Conservation (phyloP, 2,888 invertebrate species). For the Nemotelus pantherinus region DNA sequence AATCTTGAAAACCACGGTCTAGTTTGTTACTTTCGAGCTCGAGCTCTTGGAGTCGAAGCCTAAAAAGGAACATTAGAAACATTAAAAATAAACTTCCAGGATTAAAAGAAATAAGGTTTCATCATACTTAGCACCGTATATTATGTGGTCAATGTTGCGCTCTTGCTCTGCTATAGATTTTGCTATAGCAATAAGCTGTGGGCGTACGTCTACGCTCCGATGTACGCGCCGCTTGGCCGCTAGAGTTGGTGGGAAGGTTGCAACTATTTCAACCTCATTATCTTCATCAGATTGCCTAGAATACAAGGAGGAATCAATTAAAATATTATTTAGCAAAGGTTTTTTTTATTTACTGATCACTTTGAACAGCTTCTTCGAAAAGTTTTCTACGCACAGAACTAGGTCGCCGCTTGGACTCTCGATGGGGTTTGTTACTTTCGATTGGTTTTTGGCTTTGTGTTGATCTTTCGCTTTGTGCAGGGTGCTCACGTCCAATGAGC, state of each 20-base stretch:
- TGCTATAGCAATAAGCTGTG: conserved; percentile 50
- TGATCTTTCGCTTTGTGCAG: too few relatives aligned
- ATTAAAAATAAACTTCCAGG: background rate
- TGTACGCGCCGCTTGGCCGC: too few relatives aligned
- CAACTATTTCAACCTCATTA: too few relatives aligned
- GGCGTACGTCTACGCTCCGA: background rate
- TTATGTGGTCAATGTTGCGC: conserved; percentile 56
- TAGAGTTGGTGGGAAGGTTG: too few relatives aligned
- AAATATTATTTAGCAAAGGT: background rate
- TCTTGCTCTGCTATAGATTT: conserved; percentile 54
- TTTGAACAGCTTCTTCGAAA: too few relatives aligned
- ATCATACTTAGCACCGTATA: conserved; percentile 57
- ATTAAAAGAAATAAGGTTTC: background rate
- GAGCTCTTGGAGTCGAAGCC: conserved; percentile 60
- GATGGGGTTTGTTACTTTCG: too few relatives aligned
- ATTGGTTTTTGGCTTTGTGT: too few relatives aligned
- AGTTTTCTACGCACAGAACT: too few relatives aligned
- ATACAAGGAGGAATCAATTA: background rate
- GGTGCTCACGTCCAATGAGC: too few relatives aligned
- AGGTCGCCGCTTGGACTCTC: too few relatives aligned
- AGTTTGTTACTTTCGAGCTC: conserved; percentile 62
- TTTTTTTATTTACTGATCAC: too few relatives aligned
- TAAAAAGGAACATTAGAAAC: conserved; percentile 46
- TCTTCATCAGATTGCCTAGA: background rate
- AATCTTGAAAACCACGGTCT: conserved; percentile 59